Base-by-base conservation (phyloP, 2,888 invertebrate genomes). In the Noctuana brunneofusca region DNA sequence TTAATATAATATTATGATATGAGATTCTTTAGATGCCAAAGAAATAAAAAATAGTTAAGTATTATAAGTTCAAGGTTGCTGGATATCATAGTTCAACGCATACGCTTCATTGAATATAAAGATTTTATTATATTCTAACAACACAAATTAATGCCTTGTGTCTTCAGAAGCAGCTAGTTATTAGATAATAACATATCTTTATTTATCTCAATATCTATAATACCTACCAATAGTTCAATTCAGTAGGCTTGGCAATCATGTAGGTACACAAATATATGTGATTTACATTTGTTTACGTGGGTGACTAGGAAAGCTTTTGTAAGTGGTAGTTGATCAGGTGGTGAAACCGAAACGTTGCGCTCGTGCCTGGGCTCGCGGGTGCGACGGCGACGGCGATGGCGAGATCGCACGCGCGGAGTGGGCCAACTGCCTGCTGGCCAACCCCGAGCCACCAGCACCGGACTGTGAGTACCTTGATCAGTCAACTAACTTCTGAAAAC, bases 281-380 rank as follows among this genome's bases (percentile, higher is more conserved):
- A n/a, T n/a, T n/a, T n/a, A n/a, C n/a, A n/a, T n/a, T n/a, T n/a
- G n/a, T n/a, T n/a, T n/a, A n/a, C n/a, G n/a, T n/a, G n/a, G n/a
- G n/a, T n/a, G n/a, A n/a, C n/a, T n/a, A n/a, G n/a, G n/a, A n/a
- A n/a, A n/a, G n/a, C n/a, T n/a, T n/a, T n/a, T n/a, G n/a, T n/a
- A n/a, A n/a, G n/a, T n/a, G n/a, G n/a, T n/a, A n/a, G n/a, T 32
- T 4, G 32, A 32, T 1, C 66, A 93, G 94, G 95, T 96, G 66
- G 96, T 98, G 58, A 96, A 96, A 78, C 98, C 98, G 41, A 96
- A 96, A 83, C 93, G 96, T 57, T 98, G 98, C 87, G 97, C 98
- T 52, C 95, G 96, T 75, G 95, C 95, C 41, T 98, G 98, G 92
- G 95, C 96, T 18, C 95, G 95, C 70, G 95, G 95, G 73, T 98